Evolutionary conservation across 2,113 vertebrate genomes (phyloP).

Genomic region (Rhinopomastus cyanomelas): DNA sequence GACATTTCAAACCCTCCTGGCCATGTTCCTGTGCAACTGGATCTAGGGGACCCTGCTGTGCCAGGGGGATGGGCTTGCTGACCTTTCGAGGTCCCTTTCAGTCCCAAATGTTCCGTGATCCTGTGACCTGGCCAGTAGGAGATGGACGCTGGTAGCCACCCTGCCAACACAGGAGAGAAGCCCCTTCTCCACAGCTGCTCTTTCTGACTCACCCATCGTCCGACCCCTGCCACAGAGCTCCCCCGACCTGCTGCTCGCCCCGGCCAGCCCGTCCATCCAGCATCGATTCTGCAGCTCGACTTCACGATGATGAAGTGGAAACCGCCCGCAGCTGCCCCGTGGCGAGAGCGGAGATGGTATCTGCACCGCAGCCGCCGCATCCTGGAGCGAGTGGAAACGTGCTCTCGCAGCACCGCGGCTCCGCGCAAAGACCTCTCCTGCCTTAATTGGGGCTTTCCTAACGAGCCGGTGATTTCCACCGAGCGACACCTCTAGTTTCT

Average conservation of each 20-base stretch:
- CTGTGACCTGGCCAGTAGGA: background rate
- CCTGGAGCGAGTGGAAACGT: conserved; percentile 44
- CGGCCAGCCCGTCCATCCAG: too few species aligned
- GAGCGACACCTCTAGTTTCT: background rate
- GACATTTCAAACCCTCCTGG: too few species aligned
- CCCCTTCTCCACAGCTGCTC: background rate
- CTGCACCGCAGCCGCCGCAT: background rate
- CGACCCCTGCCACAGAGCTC: fast-evolving
- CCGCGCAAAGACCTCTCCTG: background rate
- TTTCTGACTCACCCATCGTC: background rate
- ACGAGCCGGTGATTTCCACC: background rate
- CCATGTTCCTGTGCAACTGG: too few species aligned
- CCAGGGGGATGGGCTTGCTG: too few species aligned
- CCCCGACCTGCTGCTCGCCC: background rate
- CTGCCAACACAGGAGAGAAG: background rate
- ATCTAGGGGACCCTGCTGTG: too few species aligned
- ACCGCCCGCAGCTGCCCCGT: background rate
- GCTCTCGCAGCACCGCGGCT: background rate
- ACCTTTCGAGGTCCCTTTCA: too few species aligned
- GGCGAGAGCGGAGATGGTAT: conserved; percentile 13
- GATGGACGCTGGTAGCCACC: background rate
- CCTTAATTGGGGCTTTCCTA: conserved; percentile 2
- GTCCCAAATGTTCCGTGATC: too few species aligned
- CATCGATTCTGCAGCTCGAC: background rate
- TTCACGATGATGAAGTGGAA: background rate